phyloP scores from a whole-genome alignment of 2,113 vertebrate species.

The Alaudala cheleensis region DNA sequence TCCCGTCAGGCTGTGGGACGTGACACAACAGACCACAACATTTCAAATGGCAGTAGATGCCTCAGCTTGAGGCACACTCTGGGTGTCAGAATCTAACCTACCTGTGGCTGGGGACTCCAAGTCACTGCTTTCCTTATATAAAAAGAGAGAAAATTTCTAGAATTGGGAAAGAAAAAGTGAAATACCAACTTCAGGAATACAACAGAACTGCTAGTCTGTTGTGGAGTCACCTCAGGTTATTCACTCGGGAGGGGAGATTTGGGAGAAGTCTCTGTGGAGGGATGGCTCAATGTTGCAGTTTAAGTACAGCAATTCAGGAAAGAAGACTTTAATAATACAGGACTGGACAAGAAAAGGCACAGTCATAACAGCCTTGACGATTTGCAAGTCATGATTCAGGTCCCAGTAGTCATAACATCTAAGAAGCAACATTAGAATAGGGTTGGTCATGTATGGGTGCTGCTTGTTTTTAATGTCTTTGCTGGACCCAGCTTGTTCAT shows the following conservation, averaged over 20 bases:
- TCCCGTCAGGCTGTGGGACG: neutral
- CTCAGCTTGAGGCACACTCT: neutral
- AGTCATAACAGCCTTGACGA: neutral
- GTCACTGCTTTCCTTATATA: neutral
- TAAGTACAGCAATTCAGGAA: neutral
- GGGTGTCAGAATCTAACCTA: neutral
- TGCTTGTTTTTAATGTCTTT: neutral
- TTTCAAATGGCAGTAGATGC: neutral
- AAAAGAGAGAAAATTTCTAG: neutral
- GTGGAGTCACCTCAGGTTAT: neutral
- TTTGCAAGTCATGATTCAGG: neutral
- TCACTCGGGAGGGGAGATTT: neutral
- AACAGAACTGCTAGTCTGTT: neutral
- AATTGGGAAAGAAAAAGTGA: neutral
- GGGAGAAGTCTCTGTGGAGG: neutral
- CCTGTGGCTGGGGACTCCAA: neutral
- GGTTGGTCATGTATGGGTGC: neutral
- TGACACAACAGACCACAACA: neutral
- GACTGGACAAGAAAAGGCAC: neutral
- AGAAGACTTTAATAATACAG: neutral
- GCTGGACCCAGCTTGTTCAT: neutral
- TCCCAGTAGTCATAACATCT: neutral
- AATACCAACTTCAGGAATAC: neutral
- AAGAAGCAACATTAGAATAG: neutral
- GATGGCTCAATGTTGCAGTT: neutral